Conservation (phyloP, 1,140 invertebrate species). For the Pachyrhynchus sulphureomaculatus region DNA sequence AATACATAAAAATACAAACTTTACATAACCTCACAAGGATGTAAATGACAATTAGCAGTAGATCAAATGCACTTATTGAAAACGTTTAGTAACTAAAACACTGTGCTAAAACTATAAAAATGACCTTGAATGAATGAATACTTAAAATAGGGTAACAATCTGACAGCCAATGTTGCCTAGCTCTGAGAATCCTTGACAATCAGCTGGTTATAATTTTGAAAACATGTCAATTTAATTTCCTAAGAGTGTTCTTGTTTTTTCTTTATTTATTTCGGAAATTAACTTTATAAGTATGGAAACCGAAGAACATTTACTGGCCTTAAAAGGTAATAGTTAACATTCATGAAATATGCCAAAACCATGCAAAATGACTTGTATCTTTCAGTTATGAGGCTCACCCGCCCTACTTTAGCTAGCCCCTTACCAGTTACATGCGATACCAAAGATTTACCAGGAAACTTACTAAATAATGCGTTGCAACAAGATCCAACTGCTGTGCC, state of each 20-base stretch:
- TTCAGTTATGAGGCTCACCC: constrained; percentile 90
- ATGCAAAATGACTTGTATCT: constrained; percentile 4
- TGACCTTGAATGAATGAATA: no score
- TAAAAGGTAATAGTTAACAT: constrained; percentile 42
- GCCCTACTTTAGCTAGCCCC: constrained; percentile 79
- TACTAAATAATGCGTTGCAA: constrained; percentile 73
- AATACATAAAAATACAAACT: not conserved
- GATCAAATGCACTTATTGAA: no score
- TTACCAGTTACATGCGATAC: constrained; percentile 79
- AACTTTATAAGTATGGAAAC: constrained; percentile 28
- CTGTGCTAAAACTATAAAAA: no score
- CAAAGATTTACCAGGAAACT: constrained; percentile 79
- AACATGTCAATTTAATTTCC: no score
- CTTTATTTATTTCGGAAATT: no score
- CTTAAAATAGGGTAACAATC: no score
- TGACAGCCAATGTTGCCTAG: no score
- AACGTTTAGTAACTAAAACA: no score
- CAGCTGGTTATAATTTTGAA: no score
- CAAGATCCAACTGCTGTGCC: constrained; percentile 75
- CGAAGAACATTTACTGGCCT: constrained; percentile 46
- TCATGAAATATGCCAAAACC: not conserved
- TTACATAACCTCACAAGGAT: not conserved
- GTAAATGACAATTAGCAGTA: no score
- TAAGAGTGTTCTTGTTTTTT: no score
- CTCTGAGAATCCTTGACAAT: no score